A percentile compares a stretch with the other conserved stretches of the same genome.
Conservation (phyloP, 2,113 vertebrate species). For the Crocuta crocuta region DNA sequence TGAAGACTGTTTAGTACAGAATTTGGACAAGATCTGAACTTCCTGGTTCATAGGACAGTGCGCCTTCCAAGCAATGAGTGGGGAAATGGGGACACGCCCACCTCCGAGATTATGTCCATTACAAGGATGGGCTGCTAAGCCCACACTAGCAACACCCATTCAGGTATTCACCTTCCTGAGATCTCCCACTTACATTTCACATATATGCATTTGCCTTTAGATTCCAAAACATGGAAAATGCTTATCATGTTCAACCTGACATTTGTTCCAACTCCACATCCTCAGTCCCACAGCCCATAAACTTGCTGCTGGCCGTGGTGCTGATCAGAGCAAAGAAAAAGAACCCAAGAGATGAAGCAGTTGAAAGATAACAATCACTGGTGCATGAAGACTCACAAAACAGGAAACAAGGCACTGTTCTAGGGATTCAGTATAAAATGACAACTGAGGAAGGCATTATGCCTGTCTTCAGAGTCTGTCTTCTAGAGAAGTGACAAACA, state of each 20-base stretch:
- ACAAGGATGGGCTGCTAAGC: neutral
- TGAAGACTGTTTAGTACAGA: neutral
- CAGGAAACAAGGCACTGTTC: neutral
- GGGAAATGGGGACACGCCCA: neutral
- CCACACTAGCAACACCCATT: neutral
- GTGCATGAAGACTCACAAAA: neutral
- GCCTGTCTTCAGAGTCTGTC: neutral
- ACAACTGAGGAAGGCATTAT: neutral
- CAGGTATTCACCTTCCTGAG: neutral
- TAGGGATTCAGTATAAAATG: neutral
- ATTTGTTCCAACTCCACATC: neutral
- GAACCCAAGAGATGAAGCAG: neutral
- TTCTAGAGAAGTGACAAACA: neutral
- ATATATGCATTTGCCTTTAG: neutral
- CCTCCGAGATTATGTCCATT: neutral
- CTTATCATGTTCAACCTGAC: neutral
- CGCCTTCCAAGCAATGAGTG: neutral
- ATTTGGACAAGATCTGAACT: neutral
- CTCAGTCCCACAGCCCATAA: neutral
- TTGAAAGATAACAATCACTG: neutral
- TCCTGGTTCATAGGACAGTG: neutral
- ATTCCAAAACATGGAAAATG: neutral
- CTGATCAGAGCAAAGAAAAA: neutral
- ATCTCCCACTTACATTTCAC: conserved; percentile 6
- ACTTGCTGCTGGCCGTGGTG: neutral